Evolutionary conservation across 2,888 invertebrate genomes (phyloP).

Genomic region (Conomelus anceps): DNA sequence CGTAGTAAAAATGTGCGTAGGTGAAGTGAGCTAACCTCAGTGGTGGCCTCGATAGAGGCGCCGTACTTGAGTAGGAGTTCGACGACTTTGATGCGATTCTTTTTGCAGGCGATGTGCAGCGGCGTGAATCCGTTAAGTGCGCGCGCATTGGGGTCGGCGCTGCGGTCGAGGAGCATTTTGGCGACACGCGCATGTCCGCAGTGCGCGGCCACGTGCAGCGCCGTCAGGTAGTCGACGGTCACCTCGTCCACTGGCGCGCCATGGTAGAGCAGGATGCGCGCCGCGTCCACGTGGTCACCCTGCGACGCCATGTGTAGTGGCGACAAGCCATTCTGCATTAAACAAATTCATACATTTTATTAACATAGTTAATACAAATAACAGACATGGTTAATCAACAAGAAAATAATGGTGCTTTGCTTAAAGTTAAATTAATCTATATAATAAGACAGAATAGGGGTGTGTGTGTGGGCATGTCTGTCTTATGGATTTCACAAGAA

Average conservation of each 20-base stretch:
- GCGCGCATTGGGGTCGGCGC: slow-evolving; percentile 94
- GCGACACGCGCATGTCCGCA: slow-evolving; percentile 92
- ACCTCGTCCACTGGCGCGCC: slow-evolving; percentile 98
- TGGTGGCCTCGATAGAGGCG: slow-evolving; percentile 54
- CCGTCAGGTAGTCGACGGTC: slow-evolving; percentile 95
- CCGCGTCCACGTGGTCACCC: slow-evolving; percentile 96
- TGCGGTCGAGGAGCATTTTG: slow-evolving; percentile 72
- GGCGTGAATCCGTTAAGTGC: slow-evolving; percentile 97
- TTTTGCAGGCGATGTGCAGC: slow-evolving; percentile 97
- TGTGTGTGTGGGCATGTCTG: too few relatives aligned
- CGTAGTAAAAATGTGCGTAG: too few relatives aligned
- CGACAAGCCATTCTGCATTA: slow-evolving; percentile 87
- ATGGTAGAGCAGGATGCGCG: slow-evolving; percentile 81
- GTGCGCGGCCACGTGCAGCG: slow-evolving; percentile 92
- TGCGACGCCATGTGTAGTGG: slow-evolving; percentile 98
- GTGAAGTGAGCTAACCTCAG: slow-evolving; percentile 35
- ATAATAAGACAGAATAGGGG: too few relatives aligned
- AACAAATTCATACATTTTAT: slow-evolving; percentile 31
- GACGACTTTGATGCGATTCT: slow-evolving; percentile 93
- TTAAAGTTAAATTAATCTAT: too few relatives aligned
- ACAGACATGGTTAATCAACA: not conserved
- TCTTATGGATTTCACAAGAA: too few relatives aligned
- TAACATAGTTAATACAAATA: not conserved
- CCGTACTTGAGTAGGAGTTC: slow-evolving; percentile 93
- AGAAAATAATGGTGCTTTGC: too few relatives aligned